Evolutionary conservation across 1,140 invertebrate genomes (phyloP).

Genomic region (Meteorus sp.): DNA sequence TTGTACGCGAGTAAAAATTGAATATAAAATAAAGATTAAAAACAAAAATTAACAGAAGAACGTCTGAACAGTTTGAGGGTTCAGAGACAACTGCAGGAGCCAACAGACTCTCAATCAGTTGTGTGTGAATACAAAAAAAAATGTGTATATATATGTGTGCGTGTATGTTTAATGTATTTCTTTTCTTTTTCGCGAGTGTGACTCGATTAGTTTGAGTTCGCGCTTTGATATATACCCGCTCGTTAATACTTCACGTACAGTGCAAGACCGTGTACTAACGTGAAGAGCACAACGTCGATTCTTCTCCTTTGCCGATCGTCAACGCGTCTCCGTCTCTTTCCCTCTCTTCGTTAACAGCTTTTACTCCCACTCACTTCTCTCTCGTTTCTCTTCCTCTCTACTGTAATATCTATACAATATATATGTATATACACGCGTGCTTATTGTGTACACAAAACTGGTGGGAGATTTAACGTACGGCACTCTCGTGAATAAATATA

Average conservation of each 20-base stretch:
- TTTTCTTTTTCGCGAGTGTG: no score
- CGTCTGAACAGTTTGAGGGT: conserved; percentile 25
- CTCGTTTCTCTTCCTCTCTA: not conserved
- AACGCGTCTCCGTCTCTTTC: not conserved
- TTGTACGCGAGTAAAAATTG: no score
- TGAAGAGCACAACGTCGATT: not conserved
- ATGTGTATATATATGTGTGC: no score
- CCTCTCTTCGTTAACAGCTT: not conserved
- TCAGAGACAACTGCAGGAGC: conserved; percentile 23
- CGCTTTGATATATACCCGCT: no score
- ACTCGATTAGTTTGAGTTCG: conserved; percentile 2
- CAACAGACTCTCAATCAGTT: conserved; percentile 20
- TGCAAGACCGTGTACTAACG: not conserved
- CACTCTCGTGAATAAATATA: no score
- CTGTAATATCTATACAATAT: no score
- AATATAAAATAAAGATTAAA: not conserved
- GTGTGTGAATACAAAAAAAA: no score
- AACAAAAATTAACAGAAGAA: not conserved
- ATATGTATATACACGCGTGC: no score
- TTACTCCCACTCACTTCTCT: not conserved
- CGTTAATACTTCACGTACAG: no score
- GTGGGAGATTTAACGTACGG: no score
- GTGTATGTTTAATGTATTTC: no score
- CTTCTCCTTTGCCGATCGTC: not conserved
- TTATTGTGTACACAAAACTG: no score